These are phyloP conservation scores for Onychostruthus taczanowskii DNA, from an alignment of 2,113 vertebrate species.

Conservation along the genomic window DNA sequence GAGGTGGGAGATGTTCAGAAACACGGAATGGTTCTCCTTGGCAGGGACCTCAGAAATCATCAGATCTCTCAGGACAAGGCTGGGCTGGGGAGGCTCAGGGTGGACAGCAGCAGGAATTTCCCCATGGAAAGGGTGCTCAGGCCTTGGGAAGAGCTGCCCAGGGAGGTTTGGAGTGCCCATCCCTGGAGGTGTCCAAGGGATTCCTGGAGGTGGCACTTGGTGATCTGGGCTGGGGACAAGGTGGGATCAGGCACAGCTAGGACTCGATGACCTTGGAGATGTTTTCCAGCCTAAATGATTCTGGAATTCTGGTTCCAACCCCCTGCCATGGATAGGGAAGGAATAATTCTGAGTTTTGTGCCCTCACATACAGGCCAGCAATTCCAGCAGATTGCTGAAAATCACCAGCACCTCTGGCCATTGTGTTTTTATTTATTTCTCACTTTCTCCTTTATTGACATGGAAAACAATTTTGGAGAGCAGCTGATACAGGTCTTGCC, in stretches of 20 bases:
- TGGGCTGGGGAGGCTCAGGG: fast-evolving
- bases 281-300: neutral
- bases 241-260: fast-evolving
- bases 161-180: neutral
- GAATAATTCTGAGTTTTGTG: neutral
- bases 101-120: neutral
- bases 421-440: neutral
- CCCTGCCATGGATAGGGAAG: neutral
- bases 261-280: fast-evolving
- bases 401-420: neutral
- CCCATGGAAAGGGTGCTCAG: neutral
- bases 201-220: neutral
- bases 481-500: neutral
- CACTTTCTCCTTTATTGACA: neutral
- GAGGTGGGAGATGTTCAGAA: neutral
- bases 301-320: neutral
- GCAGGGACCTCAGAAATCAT: neutral
- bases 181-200: neutral
- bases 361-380: neutral
- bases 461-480: neutral
- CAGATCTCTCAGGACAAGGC: neutral
- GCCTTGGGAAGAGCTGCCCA: neutral
- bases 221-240: neutral
- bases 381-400: neutral
- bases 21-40: fast-evolving